A percentile compares a stretch with the other conserved stretches of the same genome.
These are phyloP conservation scores for Scophthalmus maximus DNA, from an alignment of 2,113 vertebrate genomes.

Conservation along the genomic window DNA sequence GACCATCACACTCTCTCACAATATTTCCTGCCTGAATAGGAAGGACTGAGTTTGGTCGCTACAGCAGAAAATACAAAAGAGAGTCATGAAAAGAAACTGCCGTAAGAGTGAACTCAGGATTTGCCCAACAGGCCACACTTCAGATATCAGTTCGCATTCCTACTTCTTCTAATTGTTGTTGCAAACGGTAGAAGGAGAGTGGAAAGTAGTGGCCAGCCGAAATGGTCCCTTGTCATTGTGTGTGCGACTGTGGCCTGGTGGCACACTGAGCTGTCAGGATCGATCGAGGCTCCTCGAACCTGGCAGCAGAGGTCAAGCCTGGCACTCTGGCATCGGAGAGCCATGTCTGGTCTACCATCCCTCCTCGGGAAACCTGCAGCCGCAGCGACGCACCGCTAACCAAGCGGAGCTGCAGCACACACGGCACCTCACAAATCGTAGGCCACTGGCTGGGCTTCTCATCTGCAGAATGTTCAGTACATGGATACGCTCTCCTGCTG, in stretches of 20 bases:
- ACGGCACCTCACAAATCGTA: neutral
- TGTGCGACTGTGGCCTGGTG: constrained; percentile 49
- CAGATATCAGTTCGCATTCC: neutral
- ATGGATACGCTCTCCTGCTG: constrained; percentile 34
- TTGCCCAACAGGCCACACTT: neutral
- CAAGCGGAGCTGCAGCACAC: constrained; percentile 10
- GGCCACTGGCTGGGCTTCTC: constrained; percentile 5
- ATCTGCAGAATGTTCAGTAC: neutral
- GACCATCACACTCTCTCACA: neutral
- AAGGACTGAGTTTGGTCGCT: neutral
- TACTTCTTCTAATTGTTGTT: neutral
- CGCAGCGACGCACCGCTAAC: constrained; percentile 29
- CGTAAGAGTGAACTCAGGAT: neutral
- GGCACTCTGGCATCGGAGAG: constrained; percentile 37
- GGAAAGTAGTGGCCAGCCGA: neutral
- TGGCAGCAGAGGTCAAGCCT: constrained; percentile 49
- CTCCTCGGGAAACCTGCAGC: constrained; percentile 23
- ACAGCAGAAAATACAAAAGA: neutral
- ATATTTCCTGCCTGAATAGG: too few relatives aligned
- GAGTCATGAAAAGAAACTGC: neutral
- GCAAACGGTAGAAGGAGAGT: neutral
- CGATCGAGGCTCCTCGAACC: constrained; percentile 48
- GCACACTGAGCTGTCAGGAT: constrained; percentile 72
- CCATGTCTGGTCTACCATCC: constrained; percentile 41
- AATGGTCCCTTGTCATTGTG: constrained; percentile 24